Base-by-base conservation (phyloP, 1,140 invertebrate genomes). In the Pygmarrhopalites habei region DNA sequence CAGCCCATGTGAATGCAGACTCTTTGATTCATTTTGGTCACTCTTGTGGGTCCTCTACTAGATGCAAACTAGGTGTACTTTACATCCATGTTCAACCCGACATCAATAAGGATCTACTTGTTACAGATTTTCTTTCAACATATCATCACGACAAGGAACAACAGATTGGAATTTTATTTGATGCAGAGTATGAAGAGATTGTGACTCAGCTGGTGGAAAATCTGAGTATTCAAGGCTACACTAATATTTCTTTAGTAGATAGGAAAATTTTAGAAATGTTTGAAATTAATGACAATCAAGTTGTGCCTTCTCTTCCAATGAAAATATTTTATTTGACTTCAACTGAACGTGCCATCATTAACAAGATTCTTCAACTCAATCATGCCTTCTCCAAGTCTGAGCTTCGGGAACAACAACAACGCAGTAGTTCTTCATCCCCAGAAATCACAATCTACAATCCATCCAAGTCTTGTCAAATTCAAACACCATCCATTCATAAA, bases 11-110 rank as follows among this genome's bases (percentile, higher is more conserved):
- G 44, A 81, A 87, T n/a, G 86, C 86, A 1, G 87, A 95, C 78
- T 84, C 84, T 53, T 78, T 96, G 12, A 85, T 97, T 67, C 94
- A 98, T 77, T 97, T 90, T 81, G 94, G 94, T 1, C 85, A 86
- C 70, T 82, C 86, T 3, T 98, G 94, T 76, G 82, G 95, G 35
- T 88, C 86, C 58, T 29, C 56, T 0, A 84, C 84, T 14, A 82
- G 83, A 0, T 78, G 79, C 32, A 73, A 80, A 53, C 74, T 95
- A 49, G 87, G 89, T 0, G 84, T 87, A 3, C 81, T 86, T 44
- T 88, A 86, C 72, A 43, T 82, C 10, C 80, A 80, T 74, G 77
- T 77, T 4, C 72, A 71, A 51, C 61, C 70, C 25, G 46, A 65
- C 29, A 52, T 77, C 14, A 67, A 77, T 51, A 26, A 62, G 39